These are phyloP conservation scores for Sinocyclocheilus anshuiensis DNA, from an alignment of 2,113 vertebrate species.

Conservation along the genomic window DNA sequence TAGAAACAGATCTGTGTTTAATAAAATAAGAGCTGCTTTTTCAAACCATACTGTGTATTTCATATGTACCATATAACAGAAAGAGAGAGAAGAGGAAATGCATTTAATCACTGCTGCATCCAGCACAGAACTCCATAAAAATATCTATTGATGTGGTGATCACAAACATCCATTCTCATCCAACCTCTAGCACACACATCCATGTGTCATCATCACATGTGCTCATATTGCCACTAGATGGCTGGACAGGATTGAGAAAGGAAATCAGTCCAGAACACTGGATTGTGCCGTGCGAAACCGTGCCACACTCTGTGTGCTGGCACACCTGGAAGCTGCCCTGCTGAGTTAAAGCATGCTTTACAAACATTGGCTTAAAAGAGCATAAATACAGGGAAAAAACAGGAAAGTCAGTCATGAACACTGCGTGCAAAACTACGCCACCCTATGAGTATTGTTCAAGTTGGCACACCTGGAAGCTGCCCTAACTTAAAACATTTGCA, in stretches of 20 bases:
- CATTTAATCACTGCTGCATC: background rate
- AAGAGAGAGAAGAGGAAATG: background rate
- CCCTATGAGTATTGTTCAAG: background rate
- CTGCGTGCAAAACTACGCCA: background rate
- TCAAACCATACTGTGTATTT: constrained; percentile 21
- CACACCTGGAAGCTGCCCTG: constrained; percentile 15
- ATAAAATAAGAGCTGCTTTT: constrained; percentile 22
- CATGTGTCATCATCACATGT: background rate
- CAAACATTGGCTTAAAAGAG: constrained; percentile 8
- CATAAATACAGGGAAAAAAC: constrained; percentile 10
- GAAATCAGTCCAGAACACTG: background rate
- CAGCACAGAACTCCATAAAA: background rate
- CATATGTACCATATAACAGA: constrained; percentile 6
- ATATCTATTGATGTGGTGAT: background rate
- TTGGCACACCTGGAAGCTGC: constrained; percentile 7
- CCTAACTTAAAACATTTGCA: background rate
- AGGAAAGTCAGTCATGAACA: background rate
- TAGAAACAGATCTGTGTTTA: constrained; percentile 36
- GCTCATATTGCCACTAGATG: constrained; percentile 62
- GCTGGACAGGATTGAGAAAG: constrained; percentile 45
- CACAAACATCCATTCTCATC: background rate
- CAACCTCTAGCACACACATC: background rate
- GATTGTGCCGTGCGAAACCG: background rate
- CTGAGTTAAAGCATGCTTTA: constrained; percentile 19
- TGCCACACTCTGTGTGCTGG: constrained; percentile 14